Conservation (phyloP, 1,140 invertebrate species). For the Meloidogyne hapla region DNA sequence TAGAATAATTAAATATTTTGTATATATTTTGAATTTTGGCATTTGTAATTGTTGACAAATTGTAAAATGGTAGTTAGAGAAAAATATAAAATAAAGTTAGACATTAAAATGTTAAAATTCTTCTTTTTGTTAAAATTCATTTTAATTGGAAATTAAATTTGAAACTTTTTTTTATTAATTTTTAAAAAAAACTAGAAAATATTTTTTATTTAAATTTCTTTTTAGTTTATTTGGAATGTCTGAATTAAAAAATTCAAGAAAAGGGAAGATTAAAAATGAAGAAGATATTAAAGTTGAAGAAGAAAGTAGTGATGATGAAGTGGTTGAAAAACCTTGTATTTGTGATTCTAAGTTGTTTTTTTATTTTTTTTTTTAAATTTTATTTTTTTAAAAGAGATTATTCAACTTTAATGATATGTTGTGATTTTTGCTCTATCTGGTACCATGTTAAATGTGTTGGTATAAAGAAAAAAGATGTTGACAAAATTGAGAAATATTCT, state of each 20-base stretch:
- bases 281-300: background rate
- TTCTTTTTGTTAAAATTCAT: too few species aligned
- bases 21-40: background rate
- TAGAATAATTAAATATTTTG: background rate
- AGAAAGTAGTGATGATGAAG: background rate
- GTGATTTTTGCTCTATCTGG: conserved; percentile 26
- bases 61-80: too few species aligned
- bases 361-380: background rate
- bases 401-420: conserved; percentile 31
- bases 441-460: conserved; percentile 21
- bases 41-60: background rate
- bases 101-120: too few species aligned
- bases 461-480: conserved; percentile 10
- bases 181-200: too few species aligned
- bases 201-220: too few species aligned
- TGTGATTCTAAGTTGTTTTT: conserved; percentile 15
- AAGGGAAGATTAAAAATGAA: background rate
- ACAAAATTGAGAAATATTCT: conserved; percentile 27
- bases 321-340: conserved; percentile 18
- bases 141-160: too few species aligned
- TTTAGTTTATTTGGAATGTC: background rate
- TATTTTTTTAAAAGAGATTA: conserved; percentile 16
- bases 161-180: too few species aligned
- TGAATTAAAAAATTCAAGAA: background rate
- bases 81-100: too few species aligned